These are phyloP conservation scores for Drosophila monieri DNA, from an alignment of 2,888 invertebrate species.

Conservation along the genomic window DNA sequence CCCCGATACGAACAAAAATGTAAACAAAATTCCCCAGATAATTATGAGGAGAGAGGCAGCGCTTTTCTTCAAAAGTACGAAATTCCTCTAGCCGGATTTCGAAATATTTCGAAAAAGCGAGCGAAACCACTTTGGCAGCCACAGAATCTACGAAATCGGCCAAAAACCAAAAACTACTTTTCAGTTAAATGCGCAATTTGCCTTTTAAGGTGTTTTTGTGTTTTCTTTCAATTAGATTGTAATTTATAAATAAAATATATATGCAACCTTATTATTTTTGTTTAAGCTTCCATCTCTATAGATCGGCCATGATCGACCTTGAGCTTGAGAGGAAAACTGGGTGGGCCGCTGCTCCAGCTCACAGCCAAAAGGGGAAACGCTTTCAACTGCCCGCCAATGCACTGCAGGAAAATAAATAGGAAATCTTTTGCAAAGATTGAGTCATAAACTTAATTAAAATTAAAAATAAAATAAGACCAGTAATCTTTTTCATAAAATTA, in stretches of 20 bases:
- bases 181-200: conserved; percentile 69
- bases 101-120: conserved; percentile 14
- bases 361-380: conserved; percentile 45
- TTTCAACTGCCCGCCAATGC: conserved; percentile 60
- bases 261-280: no score
- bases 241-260: no score
- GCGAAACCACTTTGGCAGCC: conserved; percentile 36
- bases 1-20: conserved; percentile 2
- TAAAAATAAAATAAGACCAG: no score
- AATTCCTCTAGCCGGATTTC: conserved; percentile 20
- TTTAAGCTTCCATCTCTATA: conserved; percentile 4
- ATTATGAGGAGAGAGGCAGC: no score
- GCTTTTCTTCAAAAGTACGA: no score
- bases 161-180: conserved; percentile 31
- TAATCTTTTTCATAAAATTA: no score
- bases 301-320: conserved; percentile 27
- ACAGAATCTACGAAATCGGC: conserved; percentile 28
- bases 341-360: conserved; percentile 22
- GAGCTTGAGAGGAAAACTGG: conserved; percentile 30
- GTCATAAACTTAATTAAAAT: not conserved
- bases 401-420: not conserved
- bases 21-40: conserved; percentile 38
- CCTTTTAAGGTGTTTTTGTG: conserved; percentile 61
- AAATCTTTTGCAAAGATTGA: no score
- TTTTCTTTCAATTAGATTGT: not conserved